Conservation (phyloP, 2,888 invertebrate species). For the Thymelicus lineola region DNA sequence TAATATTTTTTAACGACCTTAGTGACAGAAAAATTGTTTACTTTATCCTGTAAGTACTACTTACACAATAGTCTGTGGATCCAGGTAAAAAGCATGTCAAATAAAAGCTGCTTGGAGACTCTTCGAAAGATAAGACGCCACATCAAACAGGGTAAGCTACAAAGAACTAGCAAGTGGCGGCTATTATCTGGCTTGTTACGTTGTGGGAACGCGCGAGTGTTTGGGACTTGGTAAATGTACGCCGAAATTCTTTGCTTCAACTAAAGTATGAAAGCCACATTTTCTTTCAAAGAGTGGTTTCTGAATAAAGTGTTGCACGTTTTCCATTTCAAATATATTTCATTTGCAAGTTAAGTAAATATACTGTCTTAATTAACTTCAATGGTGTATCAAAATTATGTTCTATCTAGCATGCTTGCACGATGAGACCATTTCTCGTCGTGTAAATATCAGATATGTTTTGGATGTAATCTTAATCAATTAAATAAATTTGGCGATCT, state of each 20-base stretch:
- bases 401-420: no score
- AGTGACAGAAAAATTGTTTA: no score
- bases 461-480: no score
- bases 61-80: neutral
- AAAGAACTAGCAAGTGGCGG: slow-evolving; percentile 12
- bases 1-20: no score
- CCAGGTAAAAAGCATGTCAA: neutral
- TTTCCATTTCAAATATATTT: neutral
- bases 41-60: neutral
- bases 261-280: slow-evolving; percentile 5
- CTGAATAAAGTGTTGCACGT: neutral
- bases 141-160: slow-evolving; percentile 15
- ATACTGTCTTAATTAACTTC: no score
- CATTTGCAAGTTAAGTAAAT: no score
- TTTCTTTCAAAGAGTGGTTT: slow-evolving; percentile 1
- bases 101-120: neutral
- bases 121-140: neutral
- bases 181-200: slow-evolving; percentile 20
- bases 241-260: slow-evolving; percentile 13
- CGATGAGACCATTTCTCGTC: no score
- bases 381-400: no score
- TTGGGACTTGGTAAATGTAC: slow-evolving; percentile 14
- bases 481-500: no score
- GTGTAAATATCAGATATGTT: no score
- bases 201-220: slow-evolving; percentile 21